Base-by-base conservation (phyloP, 30 jellyfish, hydroid and myxozoan species). In the Pseudorhiza aurosa region DNA sequence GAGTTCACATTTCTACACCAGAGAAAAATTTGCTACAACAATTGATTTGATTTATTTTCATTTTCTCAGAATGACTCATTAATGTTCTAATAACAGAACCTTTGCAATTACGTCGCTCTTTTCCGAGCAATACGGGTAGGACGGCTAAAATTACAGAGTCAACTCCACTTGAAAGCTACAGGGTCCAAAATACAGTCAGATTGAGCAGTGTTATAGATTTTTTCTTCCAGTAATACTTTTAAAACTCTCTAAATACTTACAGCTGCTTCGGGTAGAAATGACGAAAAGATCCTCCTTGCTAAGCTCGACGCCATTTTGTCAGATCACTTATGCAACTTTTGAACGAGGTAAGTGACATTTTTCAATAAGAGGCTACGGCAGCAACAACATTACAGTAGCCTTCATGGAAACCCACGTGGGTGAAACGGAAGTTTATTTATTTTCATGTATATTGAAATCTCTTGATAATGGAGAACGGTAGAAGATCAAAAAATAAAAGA, bases 391-490 rank as follows among this genome's bases (percentile, higher is more conserved):
- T 7, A 53, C 36, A 3, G 1, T 15, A n/a, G n/a, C n/a, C 24
- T 39, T 53, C 67, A 21, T 21, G 67, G 67, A 53, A 53, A 2
- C 19, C 36, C 67, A 53, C 67, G 67, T 53, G 67, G n/a, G 14
- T 9, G 37, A 53, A 33, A 22, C 67, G 67, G 67, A 53, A 53
- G 67, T 53, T n/a, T n/a, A 21, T 53, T 53, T n/a, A 9, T 15
- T 53, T 12, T 10, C 3, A 10, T 53, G 37, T 10, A 18, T 2
- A 7, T 4, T n/a, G 35, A 15, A 53, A 2, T 1, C 6, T 12
- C 4, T 53, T 33, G 33, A 21, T 12, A 2, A 53, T 53, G 67
- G 67, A 4, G 5, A 36, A 36, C 67, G 24, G 35, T 53, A 0
- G n/a, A 3, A 53, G 24, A 53, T 53, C 67, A 53, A 53, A 53